phyloP scores from a whole-genome alignment of 2,113 vertebrate genomes.

The Dendrocopos noguchii region DNA sequence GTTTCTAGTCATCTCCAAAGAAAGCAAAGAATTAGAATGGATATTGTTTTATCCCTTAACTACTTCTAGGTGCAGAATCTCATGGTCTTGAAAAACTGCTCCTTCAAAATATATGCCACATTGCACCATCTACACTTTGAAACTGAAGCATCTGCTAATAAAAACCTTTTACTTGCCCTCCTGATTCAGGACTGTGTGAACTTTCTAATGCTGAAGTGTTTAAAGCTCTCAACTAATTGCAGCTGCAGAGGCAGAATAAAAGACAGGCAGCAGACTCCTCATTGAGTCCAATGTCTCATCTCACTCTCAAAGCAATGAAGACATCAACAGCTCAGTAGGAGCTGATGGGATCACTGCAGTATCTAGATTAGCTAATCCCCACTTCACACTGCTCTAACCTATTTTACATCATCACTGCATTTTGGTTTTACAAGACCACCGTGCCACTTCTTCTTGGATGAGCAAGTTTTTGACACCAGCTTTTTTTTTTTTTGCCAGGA shows the following conservation, averaged over 20 bases:
- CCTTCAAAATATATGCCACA: neutral
- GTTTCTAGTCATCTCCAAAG: neutral
- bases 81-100: neutral
- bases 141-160: neutral
- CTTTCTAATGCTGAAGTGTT: neutral
- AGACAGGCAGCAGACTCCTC: neutral
- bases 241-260: neutral
- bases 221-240: neutral
- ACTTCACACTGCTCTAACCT: slow-evolving; percentile 12
- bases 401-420: neutral
- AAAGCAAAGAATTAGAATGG: neutral
- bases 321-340: slow-evolving; percentile 35
- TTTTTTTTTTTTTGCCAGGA: neutral
- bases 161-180: neutral
- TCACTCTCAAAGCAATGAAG: slow-evolving; percentile 15
- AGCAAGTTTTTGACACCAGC: neutral
- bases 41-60: neutral
- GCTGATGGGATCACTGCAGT: neutral
- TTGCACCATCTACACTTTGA: neutral
- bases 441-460: neutral
- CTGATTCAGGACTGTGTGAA: neutral
- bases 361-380: slow-evolving; percentile 10
- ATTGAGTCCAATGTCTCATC: neutral
- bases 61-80: neutral
- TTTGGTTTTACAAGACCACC: slow-evolving; percentile 7